Evolutionary conservation across 2,113 vertebrate species (phyloP), one percentile per base, ranked within the genome.

Genomic region (Microcebus lehilahytsara): DNA sequence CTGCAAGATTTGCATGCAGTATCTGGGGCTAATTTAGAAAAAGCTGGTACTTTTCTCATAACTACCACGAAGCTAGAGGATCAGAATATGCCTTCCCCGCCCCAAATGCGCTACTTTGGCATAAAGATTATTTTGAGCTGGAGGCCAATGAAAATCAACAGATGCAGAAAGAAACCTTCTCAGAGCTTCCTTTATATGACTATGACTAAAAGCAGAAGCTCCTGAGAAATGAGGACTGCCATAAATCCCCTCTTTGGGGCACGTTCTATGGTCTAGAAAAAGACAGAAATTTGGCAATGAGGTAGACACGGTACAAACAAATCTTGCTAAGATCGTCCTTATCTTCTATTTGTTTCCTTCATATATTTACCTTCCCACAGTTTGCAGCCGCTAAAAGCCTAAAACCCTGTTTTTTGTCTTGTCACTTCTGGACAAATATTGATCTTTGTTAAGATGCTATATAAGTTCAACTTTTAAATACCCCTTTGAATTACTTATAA

Each of bases 1-100:
- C 93, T 95, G 86, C 62, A 97, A 91, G 81, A 94, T 94, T 96
- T 96, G 72, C 22, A 40, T 84, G 46, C 12, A 94, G 5, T 93
- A 58, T 88, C 58, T 85, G 56, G 30, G 37, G 12, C 40, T 96
- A 81, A 69, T 58, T 94, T 85, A 94, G 53, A 87, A 95, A 77
- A 46, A 93, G 34, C n/a, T 51, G 16, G 30, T 89, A 13, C 79
- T 74, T 74, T 92, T 96, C 46, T 22, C 40, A 78, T 91, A 53
- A 75, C 32, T 85, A 42, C 17, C 6, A 3, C 34, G 30, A 62
- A 94, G 13, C 25, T 37, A 80, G 25, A 13, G 5, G 46, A 12
- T 20, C 71, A 93, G 51, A 53, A 42, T 40, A 69, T 32, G 12
- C 14, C 4, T 40, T n/a, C 3, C 16, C 14, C 4, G 25, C 46